A percentile compares a stretch with the other conserved stretches of the same genome.
These are phyloP conservation scores for Perdita meconis DNA, from an alignment of 2,888 invertebrate species.

Conservation along the genomic window DNA sequence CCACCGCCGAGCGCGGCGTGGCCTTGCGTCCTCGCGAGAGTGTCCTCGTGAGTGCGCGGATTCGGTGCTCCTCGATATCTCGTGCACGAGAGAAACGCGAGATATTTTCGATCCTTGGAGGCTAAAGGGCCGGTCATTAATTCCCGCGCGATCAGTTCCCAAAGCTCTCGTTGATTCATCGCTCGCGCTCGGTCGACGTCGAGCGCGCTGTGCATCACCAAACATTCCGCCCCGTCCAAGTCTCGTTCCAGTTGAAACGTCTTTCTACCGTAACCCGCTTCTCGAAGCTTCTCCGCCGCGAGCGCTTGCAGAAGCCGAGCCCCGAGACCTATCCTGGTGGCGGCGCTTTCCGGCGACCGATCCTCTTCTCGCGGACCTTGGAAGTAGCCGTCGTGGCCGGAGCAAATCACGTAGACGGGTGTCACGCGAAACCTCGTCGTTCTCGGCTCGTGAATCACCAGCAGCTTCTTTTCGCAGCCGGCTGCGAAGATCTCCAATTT, in stretches of 20 bases:
- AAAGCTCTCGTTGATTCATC: constrained; percentile 92
- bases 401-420: constrained; percentile 93
- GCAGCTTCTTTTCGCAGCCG: constrained; percentile 84
- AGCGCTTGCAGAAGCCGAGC: constrained; percentile 93
- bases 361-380: constrained; percentile 87
- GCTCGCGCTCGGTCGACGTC: constrained; percentile 89
- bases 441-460: constrained; percentile 86
- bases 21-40: constrained; percentile 89
- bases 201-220: constrained; percentile 90
- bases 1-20: constrained; percentile 97
- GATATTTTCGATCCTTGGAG: constrained; percentile 90
- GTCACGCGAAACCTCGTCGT: constrained; percentile 88
- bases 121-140: constrained; percentile 87
- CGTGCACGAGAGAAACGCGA: constrained; percentile 95
- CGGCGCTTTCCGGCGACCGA: constrained; percentile 90
- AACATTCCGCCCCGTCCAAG: constrained; percentile 87
- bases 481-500: constrained; percentile 87
- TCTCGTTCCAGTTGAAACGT: constrained; percentile 92
- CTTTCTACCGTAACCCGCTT: constrained; percentile 91
- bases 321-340: constrained; percentile 90
- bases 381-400: constrained; percentile 91
- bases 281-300: constrained; percentile 93
- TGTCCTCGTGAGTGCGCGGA: constrained; percentile 89
- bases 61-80: constrained; percentile 89
- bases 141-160: constrained; percentile 94